phyloP scores from a whole-genome alignment of 2,797 vertebrate genomes.

The Natrix natrix region DNA sequence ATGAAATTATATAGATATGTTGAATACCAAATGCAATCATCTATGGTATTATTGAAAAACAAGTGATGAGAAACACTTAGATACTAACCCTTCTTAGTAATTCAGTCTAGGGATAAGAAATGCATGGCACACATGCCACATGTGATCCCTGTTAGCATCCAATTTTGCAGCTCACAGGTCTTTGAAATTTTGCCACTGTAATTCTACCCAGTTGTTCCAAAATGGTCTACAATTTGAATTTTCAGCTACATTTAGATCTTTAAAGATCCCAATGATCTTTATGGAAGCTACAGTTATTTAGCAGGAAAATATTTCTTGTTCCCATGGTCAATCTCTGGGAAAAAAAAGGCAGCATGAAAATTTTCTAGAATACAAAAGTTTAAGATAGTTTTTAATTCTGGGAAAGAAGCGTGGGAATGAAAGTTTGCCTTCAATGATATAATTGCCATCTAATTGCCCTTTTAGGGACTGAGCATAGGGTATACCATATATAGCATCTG shows the following conservation, averaged over 20 bases:
- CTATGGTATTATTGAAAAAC: neutral
- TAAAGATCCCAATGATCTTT: neutral
- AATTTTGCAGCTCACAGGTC: neutral
- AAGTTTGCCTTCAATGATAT: neutral
- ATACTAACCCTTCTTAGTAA: neutral
- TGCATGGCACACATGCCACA: neutral
- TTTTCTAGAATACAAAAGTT: neutral
- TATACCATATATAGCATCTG: neutral
- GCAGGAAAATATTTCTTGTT: neutral
- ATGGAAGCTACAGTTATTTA: neutral
- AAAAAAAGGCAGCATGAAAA: neutral
- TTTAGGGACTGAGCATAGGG: neutral
- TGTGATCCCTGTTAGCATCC: neutral
- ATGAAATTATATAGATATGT: neutral
- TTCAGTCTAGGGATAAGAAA: neutral
- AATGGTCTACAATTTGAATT: neutral
- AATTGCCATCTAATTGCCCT: neutral
- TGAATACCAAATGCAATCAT: neutral
- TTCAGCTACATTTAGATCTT: neutral
- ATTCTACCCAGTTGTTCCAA: neutral
- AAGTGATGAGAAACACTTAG: neutral
- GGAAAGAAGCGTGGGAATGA: neutral
- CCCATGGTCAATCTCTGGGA: neutral
- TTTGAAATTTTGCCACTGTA: neutral
- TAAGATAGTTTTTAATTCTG: neutral